phyloP scores from a whole-genome alignment of 2,888 invertebrate genomes.

The Strigamia transsilvanica region DNA sequence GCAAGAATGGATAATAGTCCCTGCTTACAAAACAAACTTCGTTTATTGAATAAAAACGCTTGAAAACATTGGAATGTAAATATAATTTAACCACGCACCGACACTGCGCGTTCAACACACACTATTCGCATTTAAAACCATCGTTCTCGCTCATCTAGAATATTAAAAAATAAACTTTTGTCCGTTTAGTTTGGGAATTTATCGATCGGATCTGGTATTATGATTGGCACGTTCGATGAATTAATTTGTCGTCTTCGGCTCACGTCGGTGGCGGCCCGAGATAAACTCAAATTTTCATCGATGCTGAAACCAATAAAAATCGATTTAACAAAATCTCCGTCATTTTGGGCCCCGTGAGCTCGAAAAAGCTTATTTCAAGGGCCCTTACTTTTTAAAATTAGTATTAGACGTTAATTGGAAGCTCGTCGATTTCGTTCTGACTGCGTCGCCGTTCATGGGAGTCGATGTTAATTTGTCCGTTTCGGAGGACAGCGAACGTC shows the following conservation, averaged over 20 bases:
- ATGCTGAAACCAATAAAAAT: neutral
- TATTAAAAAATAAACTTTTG: too few species aligned
- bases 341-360: too few species aligned
- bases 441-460: neutral
- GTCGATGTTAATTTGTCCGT: neutral
- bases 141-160: too few species aligned
- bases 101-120: too few species aligned
- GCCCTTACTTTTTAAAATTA: neutral
- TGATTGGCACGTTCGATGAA: neutral
- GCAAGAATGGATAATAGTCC: neutral
- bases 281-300: constrained; percentile 7
- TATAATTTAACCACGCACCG: too few species aligned
- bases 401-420: neutral
- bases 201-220: neutral
- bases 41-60: neutral
- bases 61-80: too few species aligned
- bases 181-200: neutral
- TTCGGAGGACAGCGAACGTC: neutral
- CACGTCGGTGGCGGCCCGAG: neutral
- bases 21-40: neutral
- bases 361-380: too few species aligned
- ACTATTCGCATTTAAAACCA: too few species aligned
- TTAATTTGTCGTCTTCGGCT: neutral
- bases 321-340: neutral
- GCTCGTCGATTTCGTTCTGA: neutral